Percentiles rank a stretch among this genome's conserved stretches.
Evolutionary conservation across 1,140 invertebrate species (phyloP).

Genomic region (Trypoxylus dichotomus): DNA sequence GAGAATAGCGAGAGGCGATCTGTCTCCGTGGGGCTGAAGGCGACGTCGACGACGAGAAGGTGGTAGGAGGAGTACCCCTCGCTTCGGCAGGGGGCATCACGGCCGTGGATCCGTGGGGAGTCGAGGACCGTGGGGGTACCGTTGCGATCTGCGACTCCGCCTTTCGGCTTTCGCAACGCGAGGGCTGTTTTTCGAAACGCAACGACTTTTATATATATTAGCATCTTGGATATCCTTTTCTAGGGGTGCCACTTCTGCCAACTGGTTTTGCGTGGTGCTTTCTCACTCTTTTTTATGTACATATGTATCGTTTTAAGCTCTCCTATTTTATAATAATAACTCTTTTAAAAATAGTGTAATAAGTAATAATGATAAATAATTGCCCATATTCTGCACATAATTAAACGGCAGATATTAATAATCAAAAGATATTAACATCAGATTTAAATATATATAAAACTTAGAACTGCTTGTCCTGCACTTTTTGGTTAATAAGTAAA

Average conservation of each 20-base stretch:
- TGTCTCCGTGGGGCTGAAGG: conserved; percentile 45
- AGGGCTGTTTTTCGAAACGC: conserved; percentile 1
- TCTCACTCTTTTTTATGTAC: not conserved
- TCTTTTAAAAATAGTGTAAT: no score
- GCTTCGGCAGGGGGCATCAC: not conserved
- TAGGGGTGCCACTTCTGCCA: not conserved
- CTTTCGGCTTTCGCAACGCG: not conserved
- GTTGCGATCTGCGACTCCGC: not conserved
- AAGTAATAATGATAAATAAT: no score
- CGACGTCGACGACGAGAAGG: not conserved
- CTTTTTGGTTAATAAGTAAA: no score
- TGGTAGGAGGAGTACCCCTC: not conserved
- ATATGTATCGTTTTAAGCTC: no score
- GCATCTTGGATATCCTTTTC: conserved; percentile 16
- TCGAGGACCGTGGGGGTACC: not conserved
- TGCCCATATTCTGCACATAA: no score
- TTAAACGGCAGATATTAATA: no score
- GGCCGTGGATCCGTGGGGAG: not conserved
- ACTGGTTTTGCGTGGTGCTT: not conserved
- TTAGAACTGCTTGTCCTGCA: no score
- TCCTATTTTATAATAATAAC: no score
- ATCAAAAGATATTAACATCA: no score
- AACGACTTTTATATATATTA: conserved; percentile 21
- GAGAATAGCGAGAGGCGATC: conserved; percentile 53
- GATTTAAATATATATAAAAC: no score